These are phyloP conservation scores for Coendou prehensilis DNA, from an alignment of 2,797 vertebrate species.

Conservation along the genomic window DNA sequence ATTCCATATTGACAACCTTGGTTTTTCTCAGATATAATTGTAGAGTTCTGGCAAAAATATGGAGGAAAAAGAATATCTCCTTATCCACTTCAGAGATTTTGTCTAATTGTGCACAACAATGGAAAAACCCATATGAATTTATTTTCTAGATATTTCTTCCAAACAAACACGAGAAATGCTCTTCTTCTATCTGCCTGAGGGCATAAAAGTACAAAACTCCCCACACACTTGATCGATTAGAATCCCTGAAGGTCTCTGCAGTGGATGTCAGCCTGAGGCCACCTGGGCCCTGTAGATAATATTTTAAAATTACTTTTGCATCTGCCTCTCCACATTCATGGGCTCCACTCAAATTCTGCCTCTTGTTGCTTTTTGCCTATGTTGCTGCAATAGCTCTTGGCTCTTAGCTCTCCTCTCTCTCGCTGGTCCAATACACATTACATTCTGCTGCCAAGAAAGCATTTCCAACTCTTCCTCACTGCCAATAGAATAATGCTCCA, in stretches of 20 bases:
- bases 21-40: slow-evolving; percentile 34
- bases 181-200: not conserved
- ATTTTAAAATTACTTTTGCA: slow-evolving; percentile 55
- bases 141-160: slow-evolving; percentile 22
- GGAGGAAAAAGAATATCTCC: slow-evolving; percentile 24
- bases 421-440: not conserved
- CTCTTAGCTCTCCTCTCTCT: not conserved
- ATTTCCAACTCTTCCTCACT: slow-evolving; percentile 30
- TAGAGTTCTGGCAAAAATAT: slow-evolving; percentile 45
- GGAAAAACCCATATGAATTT: slow-evolving; percentile 53
- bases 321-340: not conserved
- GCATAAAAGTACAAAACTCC: not conserved
- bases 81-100: not conserved
- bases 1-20: slow-evolving; percentile 16
- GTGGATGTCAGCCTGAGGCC: not conserved
- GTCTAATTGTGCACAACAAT: not conserved
- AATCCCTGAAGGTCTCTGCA: not conserved
- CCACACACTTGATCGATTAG: not conserved
- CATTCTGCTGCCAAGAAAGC: not conserved
- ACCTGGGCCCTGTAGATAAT: slow-evolving; percentile 51
- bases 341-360: not conserved
- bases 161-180: slow-evolving; percentile 33
- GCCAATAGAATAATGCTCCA: slow-evolving; percentile 61
- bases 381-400: slow-evolving; percentile 62
- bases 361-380: slow-evolving; percentile 24